Base-by-base conservation (phyloP, 2,113 vertebrate species). In the Nipponia nippon region DNA sequence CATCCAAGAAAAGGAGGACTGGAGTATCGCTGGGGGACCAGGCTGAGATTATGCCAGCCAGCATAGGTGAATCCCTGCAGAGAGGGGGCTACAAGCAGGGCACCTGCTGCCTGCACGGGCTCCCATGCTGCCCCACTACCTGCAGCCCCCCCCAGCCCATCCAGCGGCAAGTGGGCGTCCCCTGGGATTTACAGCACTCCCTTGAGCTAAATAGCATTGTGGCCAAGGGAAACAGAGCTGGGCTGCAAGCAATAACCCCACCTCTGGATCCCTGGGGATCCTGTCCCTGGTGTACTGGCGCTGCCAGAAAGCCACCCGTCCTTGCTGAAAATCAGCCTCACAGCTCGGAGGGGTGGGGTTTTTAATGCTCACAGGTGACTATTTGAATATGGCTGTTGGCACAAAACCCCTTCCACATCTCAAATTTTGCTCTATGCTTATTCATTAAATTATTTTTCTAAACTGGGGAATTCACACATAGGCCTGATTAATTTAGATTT, bases 381-480 rank as follows among this genome's bases (percentile, higher is more conserved):
- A 0, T 83, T 71, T 63, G 63, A 78, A 77, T 36, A 32, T 9
- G 22, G 27, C 89, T 72, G 38, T 11, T 42, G 80, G 91, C 70
- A 72, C 59, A 65, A 56, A 82, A 27, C 53, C 50, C 32, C 38
- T 76, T 49, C 55, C 8, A 22, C 62, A 40, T 26, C 80, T 85
- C n/a, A 6, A 8, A 32, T 58, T 78, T 70, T 82, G 30, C 56
- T 75, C 59, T 50, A 23, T 86, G 77, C 73, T 84, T 87, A 87
- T 93, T 93, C 92, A 86, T 83, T 10, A 80, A 71, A 84, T 86
- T 91, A 70, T 71, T 95, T 87, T 87, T 73, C 85, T 85, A 66
- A 93, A 69, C 63, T 29, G 59, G 58, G 53, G 77, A 92, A 85
- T 84, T 94, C 73, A 69, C 7, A 1, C 80, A 22, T 76, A 44